Evolutionary conservation across 2,797 vertebrate genomes (phyloP).

Genomic region (Stomatorhinus walkeri): DNA sequence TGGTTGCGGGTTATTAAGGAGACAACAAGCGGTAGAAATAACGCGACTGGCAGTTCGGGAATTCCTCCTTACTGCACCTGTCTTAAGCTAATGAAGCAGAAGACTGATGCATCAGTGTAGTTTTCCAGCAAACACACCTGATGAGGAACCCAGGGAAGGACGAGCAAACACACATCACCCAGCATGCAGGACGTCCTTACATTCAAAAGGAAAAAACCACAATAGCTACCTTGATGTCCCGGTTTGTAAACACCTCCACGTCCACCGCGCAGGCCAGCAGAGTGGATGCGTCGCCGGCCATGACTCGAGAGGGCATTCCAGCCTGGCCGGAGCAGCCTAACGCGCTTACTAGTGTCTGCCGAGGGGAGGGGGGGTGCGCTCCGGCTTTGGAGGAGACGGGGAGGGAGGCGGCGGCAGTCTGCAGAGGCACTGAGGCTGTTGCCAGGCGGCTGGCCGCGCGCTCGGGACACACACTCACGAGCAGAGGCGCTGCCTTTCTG

Average conservation of each 20-base stretch:
- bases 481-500: neutral
- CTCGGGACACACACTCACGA: neutral
- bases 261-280: conserved; percentile 74
- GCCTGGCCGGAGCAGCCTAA: neutral
- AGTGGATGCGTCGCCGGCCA: conserved; percentile 71
- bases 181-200: neutral
- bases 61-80: neutral
- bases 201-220: conserved; percentile 8
- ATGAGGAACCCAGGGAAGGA: neutral
- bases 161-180: neutral
- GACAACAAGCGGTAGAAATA: neutral
- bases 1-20: neutral
- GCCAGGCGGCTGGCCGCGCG: neutral
- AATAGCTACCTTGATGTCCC: conserved; percentile 66
- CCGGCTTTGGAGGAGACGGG: neutral
- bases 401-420: neutral
- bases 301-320: conserved; percentile 70
- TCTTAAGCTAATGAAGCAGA: neutral
- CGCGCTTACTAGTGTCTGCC: neutral
- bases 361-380: neutral
- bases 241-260: conserved; percentile 69
- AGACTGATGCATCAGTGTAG: neutral
- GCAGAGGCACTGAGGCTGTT: neutral
- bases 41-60: neutral
- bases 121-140: neutral